Base-by-base conservation (phyloP, 2,888 invertebrate genomes). In the Allophyes oxyacanthae region DNA sequence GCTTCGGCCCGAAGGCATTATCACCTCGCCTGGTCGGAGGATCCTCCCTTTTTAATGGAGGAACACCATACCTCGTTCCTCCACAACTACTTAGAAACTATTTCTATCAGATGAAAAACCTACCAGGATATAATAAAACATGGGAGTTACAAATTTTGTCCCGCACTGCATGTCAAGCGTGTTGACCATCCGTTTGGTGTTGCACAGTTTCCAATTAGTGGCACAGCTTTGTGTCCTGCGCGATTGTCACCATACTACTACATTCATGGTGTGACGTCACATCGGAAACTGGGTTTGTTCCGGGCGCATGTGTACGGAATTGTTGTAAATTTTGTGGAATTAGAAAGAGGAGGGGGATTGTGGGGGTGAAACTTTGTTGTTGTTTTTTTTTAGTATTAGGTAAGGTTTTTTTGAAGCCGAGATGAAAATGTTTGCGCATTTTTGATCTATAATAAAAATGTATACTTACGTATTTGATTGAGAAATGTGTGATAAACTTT, bases 141-240 rank as follows among this genome's bases (percentile, higher is more conserved):
- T 13, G 28, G 9, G 37, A n/a, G 9, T 32, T 6, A 51, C 1
- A 56, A 28, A 32, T 41, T 13, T 14, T 75, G 79, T 64, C 77
- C 64, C 0, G 28, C 52, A 78, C 53, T 84, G 77, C 68, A 81
- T 55, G 65, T 74, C 74, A 72, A 62, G 64, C 58, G 49, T 74
- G 83, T 82, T 86, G 85, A 83, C 84, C 86, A 79, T 77, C 81
- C 78, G 81, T 79, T 80, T 72, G 75, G 76, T 68, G 73, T 71
- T 75, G 77, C 72, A 78, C 82, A 82, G 86, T 83, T 85, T 84
- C 88, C 89, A 90, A 90, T 90, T 90, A 90, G 88, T 75, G 79
- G 65, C 52, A 58, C 61, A 65, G 84, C 83, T 85, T 88, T 87
- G 84, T 85, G 70, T 79, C 79, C 75, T 54, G 53, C 13, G 44